Base-by-base conservation (phyloP, 1,140 invertebrate genomes). In the Drosophila sucinea region DNA sequence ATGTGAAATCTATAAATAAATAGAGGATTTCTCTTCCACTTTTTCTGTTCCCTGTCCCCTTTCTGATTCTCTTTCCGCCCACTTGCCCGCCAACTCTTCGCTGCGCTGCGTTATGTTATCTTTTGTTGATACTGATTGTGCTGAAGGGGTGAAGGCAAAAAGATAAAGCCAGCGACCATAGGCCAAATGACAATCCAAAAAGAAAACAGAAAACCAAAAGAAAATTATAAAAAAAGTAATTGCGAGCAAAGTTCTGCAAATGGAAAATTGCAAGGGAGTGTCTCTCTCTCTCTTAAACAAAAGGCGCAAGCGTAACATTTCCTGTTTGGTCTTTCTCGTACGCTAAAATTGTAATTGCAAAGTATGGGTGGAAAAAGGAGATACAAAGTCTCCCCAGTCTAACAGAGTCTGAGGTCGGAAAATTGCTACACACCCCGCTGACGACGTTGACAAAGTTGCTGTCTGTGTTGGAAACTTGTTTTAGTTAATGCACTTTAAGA, bases 321-420 rank as follows among this genome's bases (percentile, higher is more conserved):
- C 77, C 81, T 85, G 81, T 81, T 77, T 75, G 62, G 27, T 11
- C 2, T 27, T 2, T 30, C 35, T 63, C 60, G 54, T 80, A 84
- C 81, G 81, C 81, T 83, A 83, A 84, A 83, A 30, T 70, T 44
- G 65, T 84, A 83, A 83, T 83, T 83, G 81, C 79, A 74, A 73
- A 73, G 33, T 41, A 29, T 40, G 25, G 23, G 54, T 35, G 27
- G 7, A 27, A 30, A 38, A 25, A 32, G 1, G 23, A 29, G 32
- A 17, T 30, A 30, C 30, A 38, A 67, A 35, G 44, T 47, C 11
- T 47, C 44, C 44, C 17, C 5, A 17, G 44, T 23, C 44, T 47
- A 47, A 47, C 25, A 47, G 44, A 17, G 44, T 47, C 44, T 47
- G 44, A 41, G 56, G 4, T 38, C 51, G 33, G 7, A 38, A 55